These are phyloP conservation scores for Prionailurus viverrinus DNA, from an alignment of 2,113 vertebrate species.

Conservation along the genomic window DNA sequence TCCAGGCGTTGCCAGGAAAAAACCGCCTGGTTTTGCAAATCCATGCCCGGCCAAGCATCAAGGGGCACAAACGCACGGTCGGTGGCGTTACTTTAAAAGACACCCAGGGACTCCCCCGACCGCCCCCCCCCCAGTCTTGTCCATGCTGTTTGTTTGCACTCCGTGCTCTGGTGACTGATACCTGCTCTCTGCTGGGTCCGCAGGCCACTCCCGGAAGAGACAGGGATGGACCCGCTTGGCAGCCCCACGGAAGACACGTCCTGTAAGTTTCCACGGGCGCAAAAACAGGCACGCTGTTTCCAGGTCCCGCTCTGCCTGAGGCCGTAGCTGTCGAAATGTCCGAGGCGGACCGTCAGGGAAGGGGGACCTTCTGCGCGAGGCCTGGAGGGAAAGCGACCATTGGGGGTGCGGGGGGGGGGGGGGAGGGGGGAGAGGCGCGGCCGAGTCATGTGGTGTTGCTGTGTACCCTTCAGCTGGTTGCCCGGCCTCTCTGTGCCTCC, in stretches of 20 bases:
- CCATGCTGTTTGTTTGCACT: background rate
- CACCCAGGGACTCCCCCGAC: background rate
- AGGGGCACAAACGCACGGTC: background rate
- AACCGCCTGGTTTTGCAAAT: background rate
- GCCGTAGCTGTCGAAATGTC: too few relatives aligned
- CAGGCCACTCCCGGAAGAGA: constrained; percentile 94
- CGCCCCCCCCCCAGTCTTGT: background rate
- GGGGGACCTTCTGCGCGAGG: background rate
- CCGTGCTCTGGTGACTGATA: fast-evolving
- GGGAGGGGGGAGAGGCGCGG: background rate
- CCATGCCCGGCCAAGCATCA: background rate
- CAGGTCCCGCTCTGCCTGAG: background rate
- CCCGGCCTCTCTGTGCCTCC: background rate
- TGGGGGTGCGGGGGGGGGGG: fast-evolving
- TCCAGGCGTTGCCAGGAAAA: background rate
- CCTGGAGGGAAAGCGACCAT: background rate
- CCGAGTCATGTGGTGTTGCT: fast-evolving
- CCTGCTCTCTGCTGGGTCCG: fast-evolving
- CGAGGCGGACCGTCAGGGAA: background rate
- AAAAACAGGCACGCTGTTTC: fast-evolving
- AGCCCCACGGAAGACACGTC: constrained; percentile 90
- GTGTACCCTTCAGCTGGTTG: background rate
- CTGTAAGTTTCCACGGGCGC: constrained; percentile 88
- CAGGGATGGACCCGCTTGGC: constrained; percentile 92
- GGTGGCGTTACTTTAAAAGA: background rate